phyloP scores from a whole-genome alignment of 2,888 invertebrate genomes.

The Nephrotoma flavescens region DNA sequence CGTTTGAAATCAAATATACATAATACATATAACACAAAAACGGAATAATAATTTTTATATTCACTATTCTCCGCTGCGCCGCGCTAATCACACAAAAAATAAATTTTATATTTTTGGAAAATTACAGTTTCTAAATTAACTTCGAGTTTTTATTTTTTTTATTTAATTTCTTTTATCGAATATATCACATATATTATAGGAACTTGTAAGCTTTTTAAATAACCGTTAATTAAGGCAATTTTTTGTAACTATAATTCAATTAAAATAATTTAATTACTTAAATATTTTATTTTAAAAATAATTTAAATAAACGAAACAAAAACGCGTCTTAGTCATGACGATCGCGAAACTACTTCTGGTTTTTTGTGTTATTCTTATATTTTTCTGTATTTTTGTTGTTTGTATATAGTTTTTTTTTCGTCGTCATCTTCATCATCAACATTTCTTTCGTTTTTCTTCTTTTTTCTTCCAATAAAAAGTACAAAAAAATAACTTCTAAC shows the following conservation, averaged over 20 bases:
- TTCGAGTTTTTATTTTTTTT: neutral
- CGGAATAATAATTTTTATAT: neutral
- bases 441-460: neutral
- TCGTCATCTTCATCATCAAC: neutral
- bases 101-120: neutral
- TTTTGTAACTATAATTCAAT: neutral
- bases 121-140: neutral
- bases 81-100: neutral
- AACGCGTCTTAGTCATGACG: constrained; percentile 1
- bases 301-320: neutral
- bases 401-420: constrained; percentile 1
- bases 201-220: neutral
- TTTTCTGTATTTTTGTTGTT: neutral
- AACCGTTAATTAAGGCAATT: neutral
- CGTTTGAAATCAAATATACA: neutral
- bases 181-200: neutral
- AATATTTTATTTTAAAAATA: neutral
- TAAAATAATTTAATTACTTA: neutral
- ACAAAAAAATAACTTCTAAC: neutral
- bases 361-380: neutral
- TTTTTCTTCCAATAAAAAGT: neutral
- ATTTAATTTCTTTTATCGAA: neutral
- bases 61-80: neutral
- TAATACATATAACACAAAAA: neutral
- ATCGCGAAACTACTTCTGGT: constrained; percentile 3